Evolutionary conservation across 2,113 vertebrate species (phyloP), one percentile per base, ranked within the genome.

Genomic region (Channa maculata): DNA sequence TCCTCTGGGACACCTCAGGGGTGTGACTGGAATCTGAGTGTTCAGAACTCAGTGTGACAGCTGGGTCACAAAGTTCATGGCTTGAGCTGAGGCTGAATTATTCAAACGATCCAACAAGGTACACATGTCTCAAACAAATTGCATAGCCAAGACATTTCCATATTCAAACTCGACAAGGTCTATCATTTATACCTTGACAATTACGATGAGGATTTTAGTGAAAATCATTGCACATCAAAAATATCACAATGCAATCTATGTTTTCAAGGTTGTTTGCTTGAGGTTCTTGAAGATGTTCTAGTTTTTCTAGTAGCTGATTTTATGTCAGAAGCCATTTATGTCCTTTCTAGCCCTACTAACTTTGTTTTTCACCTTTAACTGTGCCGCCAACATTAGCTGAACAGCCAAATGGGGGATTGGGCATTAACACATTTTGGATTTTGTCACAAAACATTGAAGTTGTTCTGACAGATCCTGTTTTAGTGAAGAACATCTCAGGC

Each of bases 41-140:
- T 33, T 69, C 64, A 71, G 82, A 71, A 79, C 79, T 79, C 76
- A 75, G 65, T 50, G 75, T 85, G 72, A 80, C 50, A 33, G 48
- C 63, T 3, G 73, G 85, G 82, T 87, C 89, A 83, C n/a, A 7
- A 3, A 60, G 88, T 88, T 89, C 88, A 82, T n/a, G 34, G 43
- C 76, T 73, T 3, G 0, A 62, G 55, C 80, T 60, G 52, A 59
- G 51, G 52, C 43, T 63, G 59, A 53, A 89, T 24, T 24, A 24
- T 91, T 91, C 73, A 88, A 89, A 92, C 86, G 53, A 82, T 58
- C 41, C 46, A 44, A 54, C 50, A 39, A 59, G 51, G 15, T 12
- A 39, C 46, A 65, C 41, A 37, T 48, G 59, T 58, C 53, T 54
- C 37, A 82, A 78, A 68, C 81, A 88, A 84, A 90, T 85, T 8